Conservation (phyloP, 1,140 invertebrate genomes). For the Habropoda laboriosa region DNA sequence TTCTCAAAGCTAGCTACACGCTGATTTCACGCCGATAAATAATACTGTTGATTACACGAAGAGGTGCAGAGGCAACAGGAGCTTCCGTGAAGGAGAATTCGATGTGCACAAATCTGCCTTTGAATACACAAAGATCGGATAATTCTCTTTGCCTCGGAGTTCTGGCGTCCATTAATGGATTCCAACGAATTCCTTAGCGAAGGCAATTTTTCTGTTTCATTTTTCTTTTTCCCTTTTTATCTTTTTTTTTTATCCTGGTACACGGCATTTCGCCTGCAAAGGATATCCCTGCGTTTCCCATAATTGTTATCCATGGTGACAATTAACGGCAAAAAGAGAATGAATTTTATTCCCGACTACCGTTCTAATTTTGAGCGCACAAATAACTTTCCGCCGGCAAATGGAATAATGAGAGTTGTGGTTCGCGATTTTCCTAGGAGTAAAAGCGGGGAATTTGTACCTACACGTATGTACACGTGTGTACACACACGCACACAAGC, state of each 20-base stretch:
- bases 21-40: constrained; percentile 41
- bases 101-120: constrained; percentile 38
- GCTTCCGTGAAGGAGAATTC: constrained; percentile 12
- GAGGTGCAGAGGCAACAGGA: background rate
- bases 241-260: background rate
- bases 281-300: background rate
- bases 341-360: constrained; percentile 4
- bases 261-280: too few relatives aligned
- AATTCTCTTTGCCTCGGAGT: constrained; percentile 22
- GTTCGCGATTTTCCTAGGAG: constrained; percentile 15
- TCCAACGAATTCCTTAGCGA: background rate
- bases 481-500: background rate
- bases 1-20: constrained; percentile 23
- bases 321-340: background rate
- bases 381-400: constrained; percentile 37
- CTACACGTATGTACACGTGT: background rate
- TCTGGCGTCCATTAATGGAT: constrained; percentile 2
- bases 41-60: constrained; percentile 40
- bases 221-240: background rate
- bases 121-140: constrained; percentile 27
- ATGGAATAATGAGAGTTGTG: constrained; percentile 41
- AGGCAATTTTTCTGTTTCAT: too few relatives aligned
- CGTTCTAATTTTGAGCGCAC: constrained; percentile 24
- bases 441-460: constrained; percentile 19
- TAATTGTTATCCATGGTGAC: background rate